Percentiles rank a stretch among this genome's conserved stretches.
phyloP scores from a whole-genome alignment of 1,140 invertebrate species.

The Antheraea pernyi region DNA sequence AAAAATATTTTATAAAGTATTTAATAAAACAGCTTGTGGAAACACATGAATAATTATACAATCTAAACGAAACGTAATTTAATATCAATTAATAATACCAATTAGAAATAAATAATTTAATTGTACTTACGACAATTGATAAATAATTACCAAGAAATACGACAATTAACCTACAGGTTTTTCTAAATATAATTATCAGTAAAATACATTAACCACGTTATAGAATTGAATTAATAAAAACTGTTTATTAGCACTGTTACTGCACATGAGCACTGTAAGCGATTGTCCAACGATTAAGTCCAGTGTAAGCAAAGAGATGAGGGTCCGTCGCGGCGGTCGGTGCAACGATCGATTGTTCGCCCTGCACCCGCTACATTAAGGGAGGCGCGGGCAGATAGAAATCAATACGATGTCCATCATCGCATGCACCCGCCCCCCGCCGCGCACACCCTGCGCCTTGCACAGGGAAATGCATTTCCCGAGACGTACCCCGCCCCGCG shows the following conservation, averaged over 20 bases:
- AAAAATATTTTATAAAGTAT: not conserved
- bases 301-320: slow-evolving; percentile 28
- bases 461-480: slow-evolving; percentile 55
- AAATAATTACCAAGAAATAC: slow-evolving; percentile 7
- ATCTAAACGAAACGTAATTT: not conserved
- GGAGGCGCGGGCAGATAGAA: slow-evolving; percentile 77
- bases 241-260: slow-evolving; percentile 21
- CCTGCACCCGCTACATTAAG: slow-evolving; percentile 70
- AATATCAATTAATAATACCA: slow-evolving; percentile 8
- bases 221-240: not conserved
- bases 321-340: slow-evolving; percentile 58
- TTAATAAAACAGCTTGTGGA: not conserved
- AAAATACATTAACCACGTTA: not conserved
- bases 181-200: not conserved
- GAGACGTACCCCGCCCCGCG: slow-evolving; percentile 5
- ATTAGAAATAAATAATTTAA: slow-evolving; percentile 12
- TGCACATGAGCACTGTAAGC: slow-evolving; percentile 48
- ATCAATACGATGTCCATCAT: slow-evolving; percentile 79
- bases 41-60: not conserved
- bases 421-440: slow-evolving; percentile 66
- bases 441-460: slow-evolving; percentile 45
- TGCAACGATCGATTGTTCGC: slow-evolving; percentile 75
- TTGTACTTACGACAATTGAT: slow-evolving; percentile 15
- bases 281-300: slow-evolving; percentile 20
- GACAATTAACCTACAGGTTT: not conserved